Conservation (phyloP, 64 coral and sea anemone genomes). For the Acropora yongei region DNA sequence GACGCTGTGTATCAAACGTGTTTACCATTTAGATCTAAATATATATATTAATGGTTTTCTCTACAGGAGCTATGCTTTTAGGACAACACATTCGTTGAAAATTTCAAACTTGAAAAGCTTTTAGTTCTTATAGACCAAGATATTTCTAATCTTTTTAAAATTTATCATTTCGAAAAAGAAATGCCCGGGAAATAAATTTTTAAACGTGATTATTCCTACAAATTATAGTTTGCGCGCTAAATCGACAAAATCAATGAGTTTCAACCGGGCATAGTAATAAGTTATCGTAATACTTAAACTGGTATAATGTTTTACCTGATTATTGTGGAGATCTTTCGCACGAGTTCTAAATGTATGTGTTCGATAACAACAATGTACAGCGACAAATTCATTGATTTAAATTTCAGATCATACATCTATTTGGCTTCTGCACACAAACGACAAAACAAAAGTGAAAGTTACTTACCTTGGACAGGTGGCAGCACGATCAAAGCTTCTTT, state of each 20-base stretch:
- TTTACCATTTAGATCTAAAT: not conserved
- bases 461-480: constrained; percentile 36
- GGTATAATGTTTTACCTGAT: too few relatives aligned
- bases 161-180: not conserved
- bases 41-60: not conserved
- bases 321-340: not conserved
- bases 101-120: not conserved
- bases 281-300: not conserved
- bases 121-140: not conserved
- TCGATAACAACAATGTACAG: too few relatives aligned
- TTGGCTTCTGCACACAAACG: not conserved
- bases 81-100: not conserved
- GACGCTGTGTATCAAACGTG: not conserved
- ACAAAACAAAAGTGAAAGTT: not conserved
- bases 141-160: too few relatives aligned
- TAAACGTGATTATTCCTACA: too few relatives aligned
- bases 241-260: not conserved
- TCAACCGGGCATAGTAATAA: not conserved
- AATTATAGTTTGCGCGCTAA: not conserved
- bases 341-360: too few relatives aligned
- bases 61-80: not conserved
- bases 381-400: too few relatives aligned
- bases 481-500: constrained; percentile 38
- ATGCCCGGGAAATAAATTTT: not conserved
- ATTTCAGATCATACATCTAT: not conserved